Base-by-base conservation (phyloP, 2,797 vertebrate species). In the Carduelis carduelis region DNA sequence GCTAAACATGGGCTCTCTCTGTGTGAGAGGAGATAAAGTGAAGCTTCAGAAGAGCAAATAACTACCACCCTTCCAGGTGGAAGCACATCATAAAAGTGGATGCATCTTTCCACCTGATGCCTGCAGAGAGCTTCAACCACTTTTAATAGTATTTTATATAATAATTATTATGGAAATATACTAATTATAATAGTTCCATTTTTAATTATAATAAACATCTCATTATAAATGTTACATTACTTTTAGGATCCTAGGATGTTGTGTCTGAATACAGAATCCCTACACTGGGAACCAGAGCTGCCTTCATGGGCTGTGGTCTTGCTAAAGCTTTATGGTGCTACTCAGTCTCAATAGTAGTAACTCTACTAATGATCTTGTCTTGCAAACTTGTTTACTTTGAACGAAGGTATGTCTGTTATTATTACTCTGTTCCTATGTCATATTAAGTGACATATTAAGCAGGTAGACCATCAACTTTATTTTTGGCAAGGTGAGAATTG, bases 351-450 rank as follows among this genome's bases (percentile, higher is more conserved):
- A 4, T 74, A 93, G 90, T 78, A 86, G 69, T 84, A 90, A 69
- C 63, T 85, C 76, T 93, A 22, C 55, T 82, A 70, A 90, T 86
- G 77, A 39, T 84, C 46, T 94, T 93, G 75, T 84, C 94, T 93
- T 93, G 75, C 44, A 91, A 59, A 83, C 71, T 84, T 90, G 34
- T 87, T 87, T 87, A 84, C 87, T 87, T 89, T 95, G 84, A 92
- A 52, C 3, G 0, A 92, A 92, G 44, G 60, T 79, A 69, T 84
- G 75, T 90, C 37, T 90, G 65, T 71, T 90, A 61, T 57, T 90
- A 23, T 89, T 93, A 76, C 34, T 83, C 49, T 82, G 55, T 77
- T 91, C 32, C 84, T 93, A 18, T 79, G 44, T 55, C 37, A 12
- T 79, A 47, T 64, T 65, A 82, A 59, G 39, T 89, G 35, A 70